Percentiles rank a stretch among this genome's conserved stretches.
Evolutionary conservation across 2,113 vertebrate genomes (phyloP).

Genomic region (Crotalus viridis): DNA sequence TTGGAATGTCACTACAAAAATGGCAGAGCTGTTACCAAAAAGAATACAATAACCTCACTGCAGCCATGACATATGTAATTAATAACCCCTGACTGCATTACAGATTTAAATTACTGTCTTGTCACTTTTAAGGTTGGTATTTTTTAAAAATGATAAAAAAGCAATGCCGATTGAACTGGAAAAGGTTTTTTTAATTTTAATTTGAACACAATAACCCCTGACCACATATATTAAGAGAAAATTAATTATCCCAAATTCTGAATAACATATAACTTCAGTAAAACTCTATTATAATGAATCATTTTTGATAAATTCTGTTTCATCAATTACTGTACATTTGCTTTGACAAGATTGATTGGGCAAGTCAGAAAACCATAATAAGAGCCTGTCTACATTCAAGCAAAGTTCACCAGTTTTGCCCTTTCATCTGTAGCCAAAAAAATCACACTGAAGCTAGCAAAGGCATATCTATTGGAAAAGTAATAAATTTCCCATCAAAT

Average conservation of each 20-base stretch:
- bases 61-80: not conserved
- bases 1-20: constrained; percentile 22
- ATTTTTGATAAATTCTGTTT: constrained; percentile 60
- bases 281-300: constrained; percentile 62
- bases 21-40: constrained; percentile 28
- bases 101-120: constrained; percentile 27
- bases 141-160: not conserved
- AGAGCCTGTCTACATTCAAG: constrained; percentile 48
- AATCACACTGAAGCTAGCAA: not conserved
- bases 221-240: not conserved
- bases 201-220: constrained; percentile 21
- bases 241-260: constrained; percentile 23
- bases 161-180: not conserved
- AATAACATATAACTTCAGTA: constrained; percentile 47
- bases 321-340: constrained; percentile 63
- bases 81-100: accelerated
- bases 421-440: constrained; percentile 29
- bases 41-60: constrained; percentile 12
- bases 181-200: constrained; percentile 25
- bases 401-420: constrained; percentile 53
- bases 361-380: constrained; percentile 31
- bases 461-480: not conserved
- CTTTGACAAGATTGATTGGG: constrained; percentile 69
- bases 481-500: not conserved
- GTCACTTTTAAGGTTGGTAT: constrained; percentile 14